phyloP scores from a whole-genome alignment of 2,888 invertebrate genomes.

The Himalopsyche tibetana region DNA sequence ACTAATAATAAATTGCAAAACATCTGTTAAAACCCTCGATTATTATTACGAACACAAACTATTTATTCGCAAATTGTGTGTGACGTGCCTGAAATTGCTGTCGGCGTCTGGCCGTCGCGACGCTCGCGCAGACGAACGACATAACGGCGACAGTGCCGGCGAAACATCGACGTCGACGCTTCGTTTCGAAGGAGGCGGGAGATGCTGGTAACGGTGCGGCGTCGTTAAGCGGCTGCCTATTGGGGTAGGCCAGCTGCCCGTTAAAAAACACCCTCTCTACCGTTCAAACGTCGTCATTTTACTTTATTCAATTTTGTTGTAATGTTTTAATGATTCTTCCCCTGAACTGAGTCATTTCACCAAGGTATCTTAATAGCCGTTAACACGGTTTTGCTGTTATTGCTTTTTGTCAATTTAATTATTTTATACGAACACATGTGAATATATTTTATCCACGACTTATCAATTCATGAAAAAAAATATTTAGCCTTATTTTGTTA shows the following conservation, averaged over 20 bases:
- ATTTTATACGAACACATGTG: no score
- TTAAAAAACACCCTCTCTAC: neutral
- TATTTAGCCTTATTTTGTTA: no score
- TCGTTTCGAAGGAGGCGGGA: neutral
- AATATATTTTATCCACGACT: no score
- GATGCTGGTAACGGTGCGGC: neutral
- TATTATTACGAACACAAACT: neutral
- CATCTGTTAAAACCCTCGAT: slow-evolving; percentile 3
- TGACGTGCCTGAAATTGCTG: slow-evolving; percentile 12
- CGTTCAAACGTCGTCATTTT: no score
- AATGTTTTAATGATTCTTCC: no score
- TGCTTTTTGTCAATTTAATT: no score
- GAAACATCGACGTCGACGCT: slow-evolving; percentile 34
- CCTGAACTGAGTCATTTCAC: no score
- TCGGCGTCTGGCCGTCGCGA: slow-evolving; percentile 40
- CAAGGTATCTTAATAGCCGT: no score
- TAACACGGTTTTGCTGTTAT: no score
- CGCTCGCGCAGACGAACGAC: slow-evolving; percentile 43
- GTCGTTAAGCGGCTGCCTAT: slow-evolving; percentile 38
- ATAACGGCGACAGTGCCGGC: slow-evolving; percentile 18
- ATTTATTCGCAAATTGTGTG: slow-evolving; percentile 32
- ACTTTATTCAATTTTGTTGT: no score
- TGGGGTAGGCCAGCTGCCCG: slow-evolving; percentile 35
- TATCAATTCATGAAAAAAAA: no score
- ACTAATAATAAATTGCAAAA: neutral